Conservation (phyloP, 2,888 invertebrate species). For the Trichopoda pennipes region DNA sequence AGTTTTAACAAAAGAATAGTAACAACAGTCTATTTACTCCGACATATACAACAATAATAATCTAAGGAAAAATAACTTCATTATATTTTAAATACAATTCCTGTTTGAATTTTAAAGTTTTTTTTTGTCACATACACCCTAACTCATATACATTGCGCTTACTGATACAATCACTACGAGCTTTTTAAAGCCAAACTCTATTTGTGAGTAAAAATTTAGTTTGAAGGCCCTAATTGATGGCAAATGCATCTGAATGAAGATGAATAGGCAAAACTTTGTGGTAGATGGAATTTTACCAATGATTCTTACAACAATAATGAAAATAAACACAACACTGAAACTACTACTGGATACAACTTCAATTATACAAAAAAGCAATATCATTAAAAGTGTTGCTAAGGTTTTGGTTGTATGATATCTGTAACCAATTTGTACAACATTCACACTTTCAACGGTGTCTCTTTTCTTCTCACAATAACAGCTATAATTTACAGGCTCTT, state of each 20-base stretch:
- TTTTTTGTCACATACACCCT: no score
- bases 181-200: background rate
- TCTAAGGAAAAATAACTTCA: no score
- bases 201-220: background rate
- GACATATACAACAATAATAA: no score
- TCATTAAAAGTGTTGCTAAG: slow-evolving; percentile 3
- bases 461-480: background rate
- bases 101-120: no score
- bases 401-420: background rate
- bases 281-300: slow-evolving; percentile 18
- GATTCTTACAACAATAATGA: slow-evolving; percentile 3
- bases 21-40: no score
- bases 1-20: no score
- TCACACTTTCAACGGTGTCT: background rate
- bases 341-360: slow-evolving; percentile 22
- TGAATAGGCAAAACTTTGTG: slow-evolving; percentile 40
- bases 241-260: slow-evolving; percentile 36
- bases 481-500: background rate
- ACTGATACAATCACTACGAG: no score
- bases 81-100: no score
- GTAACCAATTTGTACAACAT: slow-evolving; percentile 21
- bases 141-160: no score
- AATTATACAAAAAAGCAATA: slow-evolving; percentile 31
- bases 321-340: background rate
- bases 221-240: slow-evolving; percentile 14